phyloP scores from a whole-genome alignment of 2,888 invertebrate genomes.

The Troides helena region DNA sequence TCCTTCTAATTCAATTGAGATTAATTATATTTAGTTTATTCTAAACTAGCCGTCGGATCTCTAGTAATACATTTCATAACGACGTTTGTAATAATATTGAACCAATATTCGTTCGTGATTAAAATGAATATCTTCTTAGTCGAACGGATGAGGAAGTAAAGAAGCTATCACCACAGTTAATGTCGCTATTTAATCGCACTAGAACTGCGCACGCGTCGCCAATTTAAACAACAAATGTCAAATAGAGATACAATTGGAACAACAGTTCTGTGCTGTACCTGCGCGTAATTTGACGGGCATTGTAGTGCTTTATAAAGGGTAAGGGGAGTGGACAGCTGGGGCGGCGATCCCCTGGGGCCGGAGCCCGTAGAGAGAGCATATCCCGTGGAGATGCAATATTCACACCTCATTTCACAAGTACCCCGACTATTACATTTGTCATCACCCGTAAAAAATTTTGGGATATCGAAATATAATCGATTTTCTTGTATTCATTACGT shows the following conservation, averaged over 20 bases:
- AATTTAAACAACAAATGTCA: conserved; percentile 49
- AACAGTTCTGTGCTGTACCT: conserved; percentile 55
- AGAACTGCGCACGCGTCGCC: conserved; percentile 44
- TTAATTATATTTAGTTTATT: too few relatives aligned
- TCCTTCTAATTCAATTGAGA: too few relatives aligned
- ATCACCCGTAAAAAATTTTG: conserved; percentile 43
- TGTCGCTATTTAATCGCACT: neutral
- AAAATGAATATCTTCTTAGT: too few relatives aligned
- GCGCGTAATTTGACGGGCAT: conserved; percentile 61
- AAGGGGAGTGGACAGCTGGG: conserved; percentile 59
- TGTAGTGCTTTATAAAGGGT: conserved; percentile 59
- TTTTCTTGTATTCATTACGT: conserved; percentile 13
- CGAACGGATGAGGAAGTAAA: too few relatives aligned
- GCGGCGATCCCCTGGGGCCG: conserved; percentile 53
- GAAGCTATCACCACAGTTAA: neutral
- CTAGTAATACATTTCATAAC: too few relatives aligned
- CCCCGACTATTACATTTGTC: conserved; percentile 67
- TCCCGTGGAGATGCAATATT: conserved; percentile 75
- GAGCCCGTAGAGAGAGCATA: conserved; percentile 40
- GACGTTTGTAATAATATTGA: too few relatives aligned
- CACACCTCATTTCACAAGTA: conserved; percentile 78
- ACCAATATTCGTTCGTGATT: too few relatives aligned
- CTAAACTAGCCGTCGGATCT: too few relatives aligned
- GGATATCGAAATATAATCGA: conserved; percentile 9
- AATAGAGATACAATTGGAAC: conserved; percentile 38